Evolutionary conservation across 2,797 vertebrate species (phyloP).

Genomic region (Falco columbarius): DNA sequence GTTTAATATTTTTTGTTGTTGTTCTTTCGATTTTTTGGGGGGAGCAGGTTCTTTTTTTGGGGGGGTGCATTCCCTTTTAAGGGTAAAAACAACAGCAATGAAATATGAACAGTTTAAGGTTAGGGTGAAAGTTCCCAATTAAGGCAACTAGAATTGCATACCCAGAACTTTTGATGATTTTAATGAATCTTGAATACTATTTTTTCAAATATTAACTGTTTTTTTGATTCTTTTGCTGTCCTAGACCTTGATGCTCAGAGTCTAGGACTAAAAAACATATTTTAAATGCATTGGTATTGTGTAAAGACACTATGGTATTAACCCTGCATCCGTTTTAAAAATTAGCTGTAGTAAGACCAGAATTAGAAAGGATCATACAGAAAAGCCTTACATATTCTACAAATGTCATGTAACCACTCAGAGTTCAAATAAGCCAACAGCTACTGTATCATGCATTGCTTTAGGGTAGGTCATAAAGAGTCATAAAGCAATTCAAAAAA

Average conservation of each 20-base stretch:
- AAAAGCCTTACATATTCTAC: background rate
- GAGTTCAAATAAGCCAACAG: background rate
- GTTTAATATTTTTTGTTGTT: too few relatives aligned
- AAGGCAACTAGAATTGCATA: background rate
- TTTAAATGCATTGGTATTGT: background rate
- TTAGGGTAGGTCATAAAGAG: background rate
- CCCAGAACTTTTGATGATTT: background rate
- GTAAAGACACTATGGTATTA: background rate
- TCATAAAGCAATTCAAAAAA: background rate
- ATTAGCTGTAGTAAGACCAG: background rate
- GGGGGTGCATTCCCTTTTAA: background rate
- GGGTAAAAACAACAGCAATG: background rate
- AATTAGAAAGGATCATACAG: background rate
- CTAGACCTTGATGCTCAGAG: background rate
- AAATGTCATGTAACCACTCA: background rate
- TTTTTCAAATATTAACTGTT: background rate
- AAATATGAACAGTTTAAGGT: background rate
- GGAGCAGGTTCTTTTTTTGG: fast-evolving
- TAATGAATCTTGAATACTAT: background rate
- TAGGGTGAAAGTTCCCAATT: background rate
- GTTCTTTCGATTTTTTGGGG: background rate
- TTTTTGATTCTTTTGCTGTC: background rate
- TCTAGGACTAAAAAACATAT: background rate
- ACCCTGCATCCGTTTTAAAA: background rate
- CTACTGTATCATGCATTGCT: background rate